Percentiles rank a stretch among this genome's conserved stretches.
phyloP scores from a whole-genome alignment of 2,888 invertebrate genomes.

The Agrotis puta region DNA sequence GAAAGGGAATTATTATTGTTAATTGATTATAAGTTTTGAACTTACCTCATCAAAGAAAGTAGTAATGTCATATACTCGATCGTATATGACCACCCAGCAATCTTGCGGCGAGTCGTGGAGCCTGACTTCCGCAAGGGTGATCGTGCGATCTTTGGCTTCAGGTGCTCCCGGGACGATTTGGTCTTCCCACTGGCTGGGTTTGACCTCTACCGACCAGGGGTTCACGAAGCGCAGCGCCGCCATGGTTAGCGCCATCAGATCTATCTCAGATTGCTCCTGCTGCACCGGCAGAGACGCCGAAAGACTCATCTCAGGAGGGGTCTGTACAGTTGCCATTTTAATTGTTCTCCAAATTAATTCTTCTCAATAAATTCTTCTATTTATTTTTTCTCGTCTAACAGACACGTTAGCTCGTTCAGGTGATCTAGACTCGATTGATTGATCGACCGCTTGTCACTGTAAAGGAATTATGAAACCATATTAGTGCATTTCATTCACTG shows the following conservation, averaged over 20 bases:
- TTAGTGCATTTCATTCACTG: conserved; percentile 73
- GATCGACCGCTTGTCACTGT: conserved; percentile 74
- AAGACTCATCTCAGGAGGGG: conserved; percentile 80
- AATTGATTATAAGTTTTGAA: conserved; percentile 36
- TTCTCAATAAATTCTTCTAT: conserved; percentile 47
- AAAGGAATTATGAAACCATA: conserved; percentile 83
- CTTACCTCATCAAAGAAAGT: conserved; percentile 93
- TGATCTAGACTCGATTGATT: conserved; percentile 73
- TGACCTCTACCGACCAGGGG: conserved; percentile 82
- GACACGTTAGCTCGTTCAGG: conserved; percentile 67
- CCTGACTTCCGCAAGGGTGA: conserved; percentile 94
- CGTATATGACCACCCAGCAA: conserved; percentile 97
- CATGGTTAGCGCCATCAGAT: conserved; percentile 86
- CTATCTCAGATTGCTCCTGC: conserved; percentile 81
- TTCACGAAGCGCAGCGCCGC: conserved; percentile 87
- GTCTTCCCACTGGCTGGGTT: conserved; percentile 73
- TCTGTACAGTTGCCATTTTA: conserved; percentile 85
- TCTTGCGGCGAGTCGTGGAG: conserved; percentile 93
- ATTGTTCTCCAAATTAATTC: conserved; percentile 44
- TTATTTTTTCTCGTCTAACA: conserved; percentile 45
- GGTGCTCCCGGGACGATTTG: conserved; percentile 77
- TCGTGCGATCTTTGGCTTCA: conserved; percentile 86
- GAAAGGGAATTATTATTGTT: neutral
- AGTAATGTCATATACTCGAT: conserved; percentile 96
- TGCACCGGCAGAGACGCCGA: conserved; percentile 77